A percentile compares a stretch with the other conserved stretches of the same genome.
Evolutionary conservation across 2,797 vertebrate species (phyloP).

Genomic region (Lacerta viridis): DNA sequence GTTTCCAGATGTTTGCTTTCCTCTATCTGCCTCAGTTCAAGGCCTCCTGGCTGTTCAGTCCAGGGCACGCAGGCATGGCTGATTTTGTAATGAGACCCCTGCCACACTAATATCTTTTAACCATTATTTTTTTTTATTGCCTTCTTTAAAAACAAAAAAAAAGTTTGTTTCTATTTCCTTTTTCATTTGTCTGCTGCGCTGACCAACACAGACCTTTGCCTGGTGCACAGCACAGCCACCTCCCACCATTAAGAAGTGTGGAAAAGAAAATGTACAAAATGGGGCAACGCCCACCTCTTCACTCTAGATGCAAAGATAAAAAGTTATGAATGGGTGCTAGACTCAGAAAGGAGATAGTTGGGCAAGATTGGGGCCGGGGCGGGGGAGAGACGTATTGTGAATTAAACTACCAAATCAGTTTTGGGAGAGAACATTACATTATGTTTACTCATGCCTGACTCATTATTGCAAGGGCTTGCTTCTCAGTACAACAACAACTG

Average conservation of each 20-base stretch:
- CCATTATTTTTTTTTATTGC: constrained; percentile 51
- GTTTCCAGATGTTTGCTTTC: constrained; percentile 44
- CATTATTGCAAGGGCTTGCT: background rate
- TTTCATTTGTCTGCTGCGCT: background rate
- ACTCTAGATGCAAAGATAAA: constrained; percentile 43
- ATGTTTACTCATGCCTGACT: background rate
- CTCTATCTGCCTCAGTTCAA: constrained; percentile 69
- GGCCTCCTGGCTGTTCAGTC: constrained; percentile 76
- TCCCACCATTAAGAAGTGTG: background rate
- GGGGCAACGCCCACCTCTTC: constrained; percentile 52
- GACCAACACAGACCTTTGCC: constrained; percentile 19
- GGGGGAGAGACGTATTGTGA: constrained; percentile 49
- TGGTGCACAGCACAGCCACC: background rate
- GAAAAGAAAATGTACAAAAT: constrained; percentile 62
- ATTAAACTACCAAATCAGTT: constrained; percentile 60
- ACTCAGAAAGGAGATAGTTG: constrained; percentile 51
- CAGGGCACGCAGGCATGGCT: constrained; percentile 69
- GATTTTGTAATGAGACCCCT: constrained; percentile 72
- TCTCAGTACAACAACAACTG: background rate
- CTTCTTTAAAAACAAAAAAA: background rate
- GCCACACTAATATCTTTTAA: constrained; percentile 65
- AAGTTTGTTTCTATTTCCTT: background rate
- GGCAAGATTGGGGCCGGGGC: constrained; percentile 42
- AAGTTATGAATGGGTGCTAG: constrained; percentile 52
- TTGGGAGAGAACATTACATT: constrained; percentile 22